Evolutionary conservation across 2,888 invertebrate genomes (phyloP), one percentile per base, ranked within the genome.

Genomic region (Lasioglossum pauxillum): DNA sequence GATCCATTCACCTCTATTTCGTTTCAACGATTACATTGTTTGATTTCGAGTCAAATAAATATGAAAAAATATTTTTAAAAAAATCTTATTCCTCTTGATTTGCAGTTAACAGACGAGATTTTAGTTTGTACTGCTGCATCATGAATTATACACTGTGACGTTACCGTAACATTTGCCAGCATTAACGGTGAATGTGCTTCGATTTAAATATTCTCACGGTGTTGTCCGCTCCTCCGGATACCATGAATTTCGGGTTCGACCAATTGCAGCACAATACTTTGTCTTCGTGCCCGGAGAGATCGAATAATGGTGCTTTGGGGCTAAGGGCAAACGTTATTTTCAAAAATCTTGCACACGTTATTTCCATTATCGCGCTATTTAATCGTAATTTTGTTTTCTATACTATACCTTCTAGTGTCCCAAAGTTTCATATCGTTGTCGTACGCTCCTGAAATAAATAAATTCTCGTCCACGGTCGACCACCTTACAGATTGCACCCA

Each of bases 221-320:
- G 95, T 99, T 99, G 95, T 99, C 99, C 57, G 98, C 97, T 19
- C 98, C 98, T 53, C 99, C 99, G 84, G 99, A 99, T 84, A 99
- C 96, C 88, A 99, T 97, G 78, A 97, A 96, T 78, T 97, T 96
- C 0, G 98, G 97, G 95, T 98, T 97, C 2, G 98, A 97, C 99
- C 99, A 99, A 95, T 99, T 98, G 90, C 98, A 98, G 94, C 98
- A 98, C 77, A 99, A 96, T 10, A 99, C 98, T 95, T 98, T 99
- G 93, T 99, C 99, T 93, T 98, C 98, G 94, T 99, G 99, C 0
- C 99, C 99, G 79, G 97, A 97, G 91, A 99, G 96, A 94, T 99
- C 98, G 95, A 98, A 99, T 0, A 99, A 96, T 0, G 99, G 98
- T 0, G 98, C 98, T 93, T 98, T 98, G 0, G 98, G 97, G 94